Evolutionary conservation across 2,113 vertebrate species (phyloP).

Genomic region (Chloroceryle aenea): DNA sequence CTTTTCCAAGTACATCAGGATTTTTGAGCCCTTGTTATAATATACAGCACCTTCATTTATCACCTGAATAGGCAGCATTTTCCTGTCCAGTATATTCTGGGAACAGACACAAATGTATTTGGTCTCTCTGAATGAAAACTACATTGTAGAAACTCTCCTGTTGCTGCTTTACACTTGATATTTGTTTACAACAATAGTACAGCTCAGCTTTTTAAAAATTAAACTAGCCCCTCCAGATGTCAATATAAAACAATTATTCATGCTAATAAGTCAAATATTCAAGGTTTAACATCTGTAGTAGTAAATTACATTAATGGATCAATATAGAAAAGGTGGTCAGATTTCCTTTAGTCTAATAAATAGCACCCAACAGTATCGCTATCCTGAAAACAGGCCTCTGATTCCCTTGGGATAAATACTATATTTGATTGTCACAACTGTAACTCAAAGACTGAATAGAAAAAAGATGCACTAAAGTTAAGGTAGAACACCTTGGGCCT

Average conservation of each 20-base stretch:
- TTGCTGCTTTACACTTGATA: background rate
- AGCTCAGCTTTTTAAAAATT: background rate
- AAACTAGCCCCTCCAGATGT: background rate
- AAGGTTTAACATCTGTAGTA: background rate
- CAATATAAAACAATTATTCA: background rate
- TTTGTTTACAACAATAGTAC: background rate
- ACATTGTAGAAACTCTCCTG: background rate
- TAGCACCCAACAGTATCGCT: background rate
- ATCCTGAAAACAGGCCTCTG: background rate
- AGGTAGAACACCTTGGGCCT: background rate
- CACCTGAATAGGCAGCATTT: background rate
- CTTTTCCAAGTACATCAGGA: background rate
- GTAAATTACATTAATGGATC: background rate
- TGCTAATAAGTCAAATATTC: background rate
- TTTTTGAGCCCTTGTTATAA: background rate
- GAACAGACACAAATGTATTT: background rate
- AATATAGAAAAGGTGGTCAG: background rate
- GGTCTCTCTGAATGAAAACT: background rate
- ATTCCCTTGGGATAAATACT: background rate
- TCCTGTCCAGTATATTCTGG: background rate
- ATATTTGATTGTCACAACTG: background rate
- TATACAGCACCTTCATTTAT: slow-evolving; percentile 5
- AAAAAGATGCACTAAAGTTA: background rate
- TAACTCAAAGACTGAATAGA: background rate
- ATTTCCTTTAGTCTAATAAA: background rate